Base-by-base conservation (phyloP, 2,888 invertebrate genomes). In the Pemphredon lugubris region DNA sequence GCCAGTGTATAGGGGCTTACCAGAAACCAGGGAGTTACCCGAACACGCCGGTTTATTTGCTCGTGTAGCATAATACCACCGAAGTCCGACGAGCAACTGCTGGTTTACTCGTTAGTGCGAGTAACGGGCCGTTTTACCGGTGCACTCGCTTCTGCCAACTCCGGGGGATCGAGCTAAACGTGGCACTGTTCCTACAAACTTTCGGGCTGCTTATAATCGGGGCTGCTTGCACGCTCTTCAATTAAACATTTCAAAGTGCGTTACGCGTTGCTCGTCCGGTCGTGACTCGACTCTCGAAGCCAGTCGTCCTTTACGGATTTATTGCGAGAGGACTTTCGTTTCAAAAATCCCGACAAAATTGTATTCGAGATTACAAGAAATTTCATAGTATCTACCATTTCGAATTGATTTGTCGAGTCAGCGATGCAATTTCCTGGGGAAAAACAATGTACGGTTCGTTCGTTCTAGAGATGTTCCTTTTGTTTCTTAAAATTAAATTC, bases 51-150 rank as follows among this genome's bases (percentile, higher is more conserved):
- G 80, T 80, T 80, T 80, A 80, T 80, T 80, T 80, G 80, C 81
- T 80, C 81, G 80, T 73, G 75, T 77, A 77, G 81, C 81, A 80
- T 80, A 80, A 80, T 80, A 80, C 77, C 77, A 64, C 71, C 71
- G 66, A 79, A 79, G 80, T 79, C 79, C 80, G 77, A 79, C 79
- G 79, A 79, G 79, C 79, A 73, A 75, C 75, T 73, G 80, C 73
- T 80, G 80, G 77, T 80, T 81, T 80, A 81, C 80, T 80, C 80
- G 80, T 80, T 80, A 80, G 80, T 61, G 80, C 78, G 77, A 80
- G 80, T 80, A 80, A 80, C 79, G 75, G 77, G 72, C 73, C 80
- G 81, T 77, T 77, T 80, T 75, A 71, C 64, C 77, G 65, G 45
- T 58, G 51, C 55, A 54, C 61, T 23, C 23, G 50, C 70, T 58